Base-by-base conservation (phyloP, 2,797 vertebrate species). In the Hyperoplus lanceolatus region DNA sequence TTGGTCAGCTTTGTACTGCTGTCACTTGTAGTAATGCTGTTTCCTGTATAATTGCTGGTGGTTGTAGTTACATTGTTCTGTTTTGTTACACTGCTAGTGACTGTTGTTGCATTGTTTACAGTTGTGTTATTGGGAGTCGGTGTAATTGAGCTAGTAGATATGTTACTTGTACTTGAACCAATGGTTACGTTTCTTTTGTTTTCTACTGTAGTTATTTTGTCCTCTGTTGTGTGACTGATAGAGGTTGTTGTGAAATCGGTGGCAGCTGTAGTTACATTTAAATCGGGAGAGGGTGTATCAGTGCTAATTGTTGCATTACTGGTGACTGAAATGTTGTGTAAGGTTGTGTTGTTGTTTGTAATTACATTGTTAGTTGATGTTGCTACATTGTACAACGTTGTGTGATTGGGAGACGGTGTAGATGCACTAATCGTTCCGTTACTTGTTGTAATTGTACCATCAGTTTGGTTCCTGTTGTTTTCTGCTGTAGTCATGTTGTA, bases 161-260 rank as follows among this genome's bases (percentile, higher is more conserved):
- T 2, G 29, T 29, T 29, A 29, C 29, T 29, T 29, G 43, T 48
- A 12, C 21, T 18, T 60, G 4, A 6, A 45, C 43, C 8, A 9
- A 8, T 45, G 43, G 5, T 8, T 29, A 29, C 29, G 1, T 29
- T 29, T 2, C 1, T 55, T 53, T 42, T 11, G 67, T 79, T 59
- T 16, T 46, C 11, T 13, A 5, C 5, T 46, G 45, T 46, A 4
- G 11, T 46, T 29, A 29, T 29, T 29, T 2, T 29, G 29, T 29
- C 29, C 29, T 29, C 1, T 29, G 29, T 29, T 29, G 29, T 29
- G 45, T 46, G 6, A 53, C 66, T 77, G 9, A 36, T 16, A 2
- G 49, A 3, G 1, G 12, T 9, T 75, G 54, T 61, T 67, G 70
- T 76, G 36, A 76, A 16, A 61, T 45, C 60, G 4, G 2, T 45